Evolutionary conservation across 1,140 invertebrate species (phyloP).

Genomic region (Cydia fagiglandana): DNA sequence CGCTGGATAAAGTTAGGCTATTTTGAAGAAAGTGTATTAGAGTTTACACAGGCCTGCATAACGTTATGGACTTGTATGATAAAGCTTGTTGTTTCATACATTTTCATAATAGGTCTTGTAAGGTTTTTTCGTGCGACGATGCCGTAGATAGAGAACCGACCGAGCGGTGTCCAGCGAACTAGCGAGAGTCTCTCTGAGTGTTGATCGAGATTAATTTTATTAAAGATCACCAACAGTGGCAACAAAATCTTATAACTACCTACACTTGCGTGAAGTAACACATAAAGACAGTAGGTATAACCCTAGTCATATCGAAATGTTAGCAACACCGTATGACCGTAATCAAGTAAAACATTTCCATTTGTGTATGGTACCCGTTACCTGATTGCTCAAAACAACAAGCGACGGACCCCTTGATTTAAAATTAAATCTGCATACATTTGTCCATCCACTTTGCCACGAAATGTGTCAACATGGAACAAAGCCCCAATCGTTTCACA

Average conservation of each 20-base stretch:
- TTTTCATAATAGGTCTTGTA: too few species aligned
- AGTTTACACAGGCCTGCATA: background rate
- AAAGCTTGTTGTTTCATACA: too few species aligned
- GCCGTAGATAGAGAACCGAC: too few species aligned
- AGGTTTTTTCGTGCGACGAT: too few species aligned
- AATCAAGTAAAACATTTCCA: background rate
- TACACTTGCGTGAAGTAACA: too few species aligned
- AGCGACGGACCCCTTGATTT: background rate
- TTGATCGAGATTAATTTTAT: too few species aligned
- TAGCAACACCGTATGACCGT: background rate
- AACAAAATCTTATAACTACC: too few species aligned
- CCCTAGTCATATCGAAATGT: too few species aligned
- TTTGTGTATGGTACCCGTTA: background rate
- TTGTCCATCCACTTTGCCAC: background rate
- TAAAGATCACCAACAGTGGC: too few species aligned
- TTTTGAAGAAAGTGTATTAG: background rate
- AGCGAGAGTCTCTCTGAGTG: too few species aligned
- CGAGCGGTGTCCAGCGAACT: too few species aligned
- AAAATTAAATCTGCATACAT: conserved; percentile 14
- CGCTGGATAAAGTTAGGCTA: background rate
- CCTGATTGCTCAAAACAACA: background rate
- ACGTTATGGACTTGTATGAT: background rate
- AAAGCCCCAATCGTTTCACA: conserved; percentile 17
- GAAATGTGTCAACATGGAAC: conserved; percentile 6
- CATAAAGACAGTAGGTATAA: too few species aligned